A percentile compares a stretch with the other conserved stretches of the same genome.
phyloP scores from a whole-genome alignment of 1,140 invertebrate species.

The Lucilia sericata region DNA sequence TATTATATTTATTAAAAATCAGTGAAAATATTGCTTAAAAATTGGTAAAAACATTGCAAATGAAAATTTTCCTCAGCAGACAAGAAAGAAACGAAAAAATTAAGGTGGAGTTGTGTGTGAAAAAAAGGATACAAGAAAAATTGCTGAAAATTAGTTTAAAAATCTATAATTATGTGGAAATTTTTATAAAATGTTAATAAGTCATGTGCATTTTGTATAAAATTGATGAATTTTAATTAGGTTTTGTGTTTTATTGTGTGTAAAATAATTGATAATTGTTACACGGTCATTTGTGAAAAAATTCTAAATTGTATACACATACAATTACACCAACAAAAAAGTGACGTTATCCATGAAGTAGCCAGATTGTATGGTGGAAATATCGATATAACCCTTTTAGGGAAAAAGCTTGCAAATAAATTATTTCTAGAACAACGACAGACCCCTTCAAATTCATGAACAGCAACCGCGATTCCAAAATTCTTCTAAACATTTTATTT shows the following conservation, averaged over 20 bases:
- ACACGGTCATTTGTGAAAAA: conserved; percentile 42
- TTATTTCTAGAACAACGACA: too few species aligned
- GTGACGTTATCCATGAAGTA: conserved; percentile 33
- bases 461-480: too few species aligned
- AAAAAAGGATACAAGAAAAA: neutral
- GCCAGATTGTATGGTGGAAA: neutral
- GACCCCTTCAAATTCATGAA: too few species aligned
- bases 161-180: neutral
- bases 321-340: conserved; percentile 23
- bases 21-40: neutral
- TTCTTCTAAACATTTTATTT: too few species aligned
- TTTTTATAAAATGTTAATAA: neutral
- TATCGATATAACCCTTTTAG: too few species aligned
- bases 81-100: conserved; percentile 32
- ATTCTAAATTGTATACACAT: conserved; percentile 33
- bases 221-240: neutral
- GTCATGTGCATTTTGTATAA: conserved; percentile 8
- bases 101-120: conserved; percentile 39
- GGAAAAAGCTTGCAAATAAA: too few species aligned
- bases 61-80: neutral
- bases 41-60: conserved; percentile 11
- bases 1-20: neutral
- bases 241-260: neutral
- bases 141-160: neutral
- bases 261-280: conserved; percentile 35